Evolutionary conservation across 2,797 vertebrate genomes (phyloP).

Genomic region (Danio jaintianensis): DNA sequence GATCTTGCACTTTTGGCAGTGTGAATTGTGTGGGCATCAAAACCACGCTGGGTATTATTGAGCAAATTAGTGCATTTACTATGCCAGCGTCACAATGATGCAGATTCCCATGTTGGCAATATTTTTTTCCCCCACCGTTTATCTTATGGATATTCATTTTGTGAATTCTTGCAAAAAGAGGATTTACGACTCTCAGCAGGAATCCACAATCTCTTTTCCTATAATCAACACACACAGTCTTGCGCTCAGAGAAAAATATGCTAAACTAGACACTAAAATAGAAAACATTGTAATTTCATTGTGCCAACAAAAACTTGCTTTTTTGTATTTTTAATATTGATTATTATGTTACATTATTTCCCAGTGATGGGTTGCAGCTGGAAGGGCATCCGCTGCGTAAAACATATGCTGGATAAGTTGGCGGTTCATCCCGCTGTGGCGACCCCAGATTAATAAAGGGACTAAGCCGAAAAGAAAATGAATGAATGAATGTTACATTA

Average conservation of each 20-base stretch:
- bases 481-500: too few relatives aligned
- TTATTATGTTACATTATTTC: too few relatives aligned
- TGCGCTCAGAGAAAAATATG: conserved; percentile 30
- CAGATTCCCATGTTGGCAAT: conserved; percentile 40
- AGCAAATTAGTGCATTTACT: conserved; percentile 47
- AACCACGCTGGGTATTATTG: conserved; percentile 8
- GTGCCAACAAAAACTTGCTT: conserved; percentile 27
- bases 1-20: conserved; percentile 27
- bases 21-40: conserved; percentile 28
- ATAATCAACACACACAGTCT: conserved; percentile 17
- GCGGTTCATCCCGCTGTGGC: too few relatives aligned
- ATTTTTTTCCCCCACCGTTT: conserved; percentile 51
- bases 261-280: not conserved
- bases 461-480: too few relatives aligned
- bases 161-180: conserved; percentile 55
- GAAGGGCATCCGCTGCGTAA: too few relatives aligned
- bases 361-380: too few relatives aligned
- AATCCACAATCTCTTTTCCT: conserved; percentile 61
- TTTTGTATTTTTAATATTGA: conserved; percentile 55
- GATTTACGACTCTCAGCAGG: conserved; percentile 72
- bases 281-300: not conserved
- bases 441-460: too few relatives aligned
- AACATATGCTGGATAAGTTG: too few relatives aligned
- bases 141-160: conserved; percentile 52
- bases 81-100: conserved; percentile 63